A percentile compares a stretch with the other conserved stretches of the same genome.
Evolutionary conservation across 2,888 invertebrate species (phyloP).

Genomic region (Amaurobius ferox): DNA sequence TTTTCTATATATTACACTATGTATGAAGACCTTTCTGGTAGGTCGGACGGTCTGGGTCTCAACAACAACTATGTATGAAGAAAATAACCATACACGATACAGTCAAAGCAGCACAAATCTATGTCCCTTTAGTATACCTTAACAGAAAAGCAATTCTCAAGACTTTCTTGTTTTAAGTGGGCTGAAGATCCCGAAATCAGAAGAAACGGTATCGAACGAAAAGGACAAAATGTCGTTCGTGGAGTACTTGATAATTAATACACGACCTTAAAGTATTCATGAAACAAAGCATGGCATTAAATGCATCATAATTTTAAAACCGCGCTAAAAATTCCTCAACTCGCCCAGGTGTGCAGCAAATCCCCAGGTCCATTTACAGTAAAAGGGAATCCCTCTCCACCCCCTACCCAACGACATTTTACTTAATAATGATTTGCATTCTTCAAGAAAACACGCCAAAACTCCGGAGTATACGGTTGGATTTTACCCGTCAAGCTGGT

Average conservation of each 20-base stretch:
- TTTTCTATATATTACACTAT: too few relatives aligned
- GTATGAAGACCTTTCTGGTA: too few relatives aligned
- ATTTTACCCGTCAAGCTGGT: conserved; percentile 35
- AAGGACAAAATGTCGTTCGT: neutral
- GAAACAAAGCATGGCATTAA: conserved; percentile 33
- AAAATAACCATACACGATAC: too few relatives aligned
- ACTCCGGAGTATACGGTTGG: conserved; percentile 20
- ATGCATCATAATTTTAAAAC: conserved; percentile 28
- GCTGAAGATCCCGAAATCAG: too few relatives aligned
- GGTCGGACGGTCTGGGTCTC: too few relatives aligned
- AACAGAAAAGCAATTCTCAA: neutral
- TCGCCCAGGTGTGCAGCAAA: conserved; percentile 25
- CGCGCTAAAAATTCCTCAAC: conserved; percentile 48
- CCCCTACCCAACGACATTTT: conserved; percentile 16
- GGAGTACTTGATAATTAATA: conserved; percentile 4
- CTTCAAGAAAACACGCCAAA: conserved; percentile 42
- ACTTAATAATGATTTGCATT: conserved; percentile 72
- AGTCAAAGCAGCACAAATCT: too few relatives aligned
- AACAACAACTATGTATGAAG: too few relatives aligned
- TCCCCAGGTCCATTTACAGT: conserved; percentile 46
- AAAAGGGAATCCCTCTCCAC: neutral
- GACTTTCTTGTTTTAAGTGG: too few relatives aligned
- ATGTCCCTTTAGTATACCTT: too few relatives aligned
- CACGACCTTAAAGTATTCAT: neutral
- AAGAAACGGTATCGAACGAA: too few relatives aligned